Percentiles rank a stretch among this genome's conserved stretches.
Conservation (phyloP, 2,113 vertebrate species). For the Engraulis encrasicolus region DNA sequence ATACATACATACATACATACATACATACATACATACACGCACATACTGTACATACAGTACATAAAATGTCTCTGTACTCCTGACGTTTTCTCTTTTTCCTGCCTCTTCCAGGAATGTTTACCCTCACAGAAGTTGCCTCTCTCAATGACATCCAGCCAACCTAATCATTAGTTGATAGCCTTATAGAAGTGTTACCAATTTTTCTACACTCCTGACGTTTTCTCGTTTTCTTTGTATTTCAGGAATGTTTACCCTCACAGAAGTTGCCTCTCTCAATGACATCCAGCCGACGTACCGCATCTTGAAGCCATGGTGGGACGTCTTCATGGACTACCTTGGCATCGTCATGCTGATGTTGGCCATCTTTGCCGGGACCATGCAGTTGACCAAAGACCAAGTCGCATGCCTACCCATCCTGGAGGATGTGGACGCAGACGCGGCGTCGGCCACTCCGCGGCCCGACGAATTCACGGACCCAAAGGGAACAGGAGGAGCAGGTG, state of each 20-base stretch:
- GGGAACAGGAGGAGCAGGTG: conserved; percentile 41
- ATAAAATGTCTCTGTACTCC: no score
- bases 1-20: no score
- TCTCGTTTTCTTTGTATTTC: conserved; percentile 65
- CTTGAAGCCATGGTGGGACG: conserved; percentile 99
- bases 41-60: no score
- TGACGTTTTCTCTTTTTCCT: no score
- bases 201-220: no score
- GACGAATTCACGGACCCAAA: neutral
- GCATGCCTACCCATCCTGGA: conserved; percentile 93
- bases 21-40: no score
- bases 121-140: conserved; percentile 98
- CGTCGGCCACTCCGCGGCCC: conserved; percentile 50
- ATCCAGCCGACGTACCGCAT: conserved; percentile 97
- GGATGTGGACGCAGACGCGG: conserved; percentile 65
- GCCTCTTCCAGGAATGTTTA: conserved; percentile 94
- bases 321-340: conserved; percentile 98
- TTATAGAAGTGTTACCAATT: no score
- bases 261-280: conserved; percentile 98
- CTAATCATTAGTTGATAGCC: no score
- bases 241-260: conserved; percentile 99
- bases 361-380: conserved; percentile 99
- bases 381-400: conserved; percentile 97
- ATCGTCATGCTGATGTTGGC: conserved; percentile 98
- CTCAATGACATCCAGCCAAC: conserved; percentile 98